Evolutionary conservation across 1,140 invertebrate species (phyloP).

Genomic region (Schmidtea mediterranea): DNA sequence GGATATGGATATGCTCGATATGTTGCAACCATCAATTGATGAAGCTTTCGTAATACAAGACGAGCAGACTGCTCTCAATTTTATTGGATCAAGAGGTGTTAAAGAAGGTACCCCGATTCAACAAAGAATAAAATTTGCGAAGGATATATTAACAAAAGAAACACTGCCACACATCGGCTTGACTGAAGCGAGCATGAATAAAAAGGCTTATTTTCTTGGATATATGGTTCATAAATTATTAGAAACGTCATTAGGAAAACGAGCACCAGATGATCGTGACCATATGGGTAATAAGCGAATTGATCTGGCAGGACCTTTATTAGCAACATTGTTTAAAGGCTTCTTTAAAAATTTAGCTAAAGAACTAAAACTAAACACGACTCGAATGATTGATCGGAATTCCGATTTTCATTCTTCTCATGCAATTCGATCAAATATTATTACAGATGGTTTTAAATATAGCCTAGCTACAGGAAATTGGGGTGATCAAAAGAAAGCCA

Average conservation of each 20-base stretch:
- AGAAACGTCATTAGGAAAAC: constrained; percentile 62
- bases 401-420: constrained; percentile 91
- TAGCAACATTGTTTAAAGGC: constrained; percentile 78
- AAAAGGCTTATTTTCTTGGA: no score
- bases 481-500: constrained; percentile 98
- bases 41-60: constrained; percentile 98
- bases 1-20: constrained; percentile 99
- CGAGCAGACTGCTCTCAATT: constrained; percentile 87
- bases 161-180: constrained; percentile 96
- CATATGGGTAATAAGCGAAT: constrained; percentile 94
- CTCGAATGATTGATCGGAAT: constrained; percentile 89
- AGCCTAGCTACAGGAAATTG: constrained; percentile 94
- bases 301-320: constrained; percentile 73
- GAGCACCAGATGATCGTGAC: constrained; percentile 92
- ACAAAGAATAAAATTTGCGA: constrained; percentile 88
- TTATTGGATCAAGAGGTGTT: constrained; percentile 81
- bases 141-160: constrained; percentile 95
- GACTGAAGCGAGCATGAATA: constrained; percentile 92
- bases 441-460: constrained; percentile 86
- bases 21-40: constrained; percentile 89
- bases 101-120: constrained; percentile 87
- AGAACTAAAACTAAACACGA: constrained; percentile 69
- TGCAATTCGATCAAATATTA: constrained; percentile 84
- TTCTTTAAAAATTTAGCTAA: constrained; percentile 14
- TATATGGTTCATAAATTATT: constrained; percentile 87